Percentiles rank a stretch among this genome's conserved stretches.
These are phyloP conservation scores for Mactromeris polynyma DNA, from an alignment of 2,888 invertebrate species.

Conservation along the genomic window DNA sequence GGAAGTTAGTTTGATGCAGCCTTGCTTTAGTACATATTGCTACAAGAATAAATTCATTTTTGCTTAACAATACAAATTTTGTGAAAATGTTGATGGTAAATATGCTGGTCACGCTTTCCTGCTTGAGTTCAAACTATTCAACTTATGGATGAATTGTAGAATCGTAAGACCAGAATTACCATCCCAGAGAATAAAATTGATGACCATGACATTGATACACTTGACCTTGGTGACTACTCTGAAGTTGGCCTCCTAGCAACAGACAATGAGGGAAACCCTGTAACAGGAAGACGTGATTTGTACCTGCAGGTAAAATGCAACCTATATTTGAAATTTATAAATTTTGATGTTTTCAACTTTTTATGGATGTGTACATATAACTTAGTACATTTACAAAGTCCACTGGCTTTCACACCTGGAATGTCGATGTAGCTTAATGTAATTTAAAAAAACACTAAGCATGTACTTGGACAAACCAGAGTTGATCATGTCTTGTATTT, in stretches of 20 bases:
- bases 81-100: not conserved
- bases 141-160: conserved; percentile 52
- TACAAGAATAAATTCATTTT: not conserved
- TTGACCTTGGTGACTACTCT: conserved; percentile 78
- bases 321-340: not conserved
- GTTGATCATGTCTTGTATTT: no score
- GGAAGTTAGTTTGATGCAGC: no score
- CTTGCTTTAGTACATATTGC: no score
- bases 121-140: not conserved
- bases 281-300: conserved; percentile 58
- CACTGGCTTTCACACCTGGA: no score
- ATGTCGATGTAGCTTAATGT: no score
- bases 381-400: no score
- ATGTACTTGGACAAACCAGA: no score
- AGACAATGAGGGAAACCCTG: conserved; percentile 68
- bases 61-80: not conserved
- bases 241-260: conserved; percentile 77
- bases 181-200: conserved; percentile 68
- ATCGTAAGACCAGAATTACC: conserved; percentile 74
- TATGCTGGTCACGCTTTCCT: not conserved
- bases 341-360: no score
- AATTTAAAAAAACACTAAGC: no score
- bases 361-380: no score
- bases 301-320: conserved; percentile 50
- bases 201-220: conserved; percentile 73